phyloP scores from a whole-genome alignment of 2,797 vertebrate species.

The Arctocebus calabarensis region DNA sequence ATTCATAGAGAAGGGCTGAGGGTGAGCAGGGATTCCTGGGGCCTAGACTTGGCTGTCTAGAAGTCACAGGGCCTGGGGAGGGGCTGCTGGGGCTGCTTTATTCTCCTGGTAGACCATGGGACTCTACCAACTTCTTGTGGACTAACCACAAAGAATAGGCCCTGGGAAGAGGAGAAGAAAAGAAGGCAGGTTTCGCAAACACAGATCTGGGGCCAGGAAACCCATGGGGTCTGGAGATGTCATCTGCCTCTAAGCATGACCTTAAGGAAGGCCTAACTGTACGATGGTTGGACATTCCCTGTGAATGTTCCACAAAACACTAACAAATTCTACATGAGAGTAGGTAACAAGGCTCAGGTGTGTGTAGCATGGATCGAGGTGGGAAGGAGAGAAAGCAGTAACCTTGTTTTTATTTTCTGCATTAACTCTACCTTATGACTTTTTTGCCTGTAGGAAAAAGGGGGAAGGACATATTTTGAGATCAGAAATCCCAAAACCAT shows the following conservation, averaged over 20 bases:
- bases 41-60: neutral
- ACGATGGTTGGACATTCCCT: neutral
- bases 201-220: neutral
- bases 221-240: neutral
- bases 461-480: neutral
- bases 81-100: neutral
- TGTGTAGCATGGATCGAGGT: neutral
- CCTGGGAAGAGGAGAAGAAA: neutral
- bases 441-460: neutral
- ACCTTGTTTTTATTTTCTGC: neutral
- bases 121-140: neutral
- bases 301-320: neutral
- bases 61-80: neutral
- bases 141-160: neutral
- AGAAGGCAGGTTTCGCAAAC: neutral
- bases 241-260: neutral
- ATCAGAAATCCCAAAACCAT: slow-evolving; percentile 8
- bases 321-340: neutral
- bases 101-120: neutral
- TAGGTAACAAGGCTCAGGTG: neutral
- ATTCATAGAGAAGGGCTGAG: neutral
- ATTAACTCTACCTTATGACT: neutral
- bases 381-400: neutral
- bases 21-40: neutral
- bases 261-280: neutral